Evolutionary conservation across 2,797 vertebrate species (phyloP).

Genomic region (Neostethus bicornis): DNA sequence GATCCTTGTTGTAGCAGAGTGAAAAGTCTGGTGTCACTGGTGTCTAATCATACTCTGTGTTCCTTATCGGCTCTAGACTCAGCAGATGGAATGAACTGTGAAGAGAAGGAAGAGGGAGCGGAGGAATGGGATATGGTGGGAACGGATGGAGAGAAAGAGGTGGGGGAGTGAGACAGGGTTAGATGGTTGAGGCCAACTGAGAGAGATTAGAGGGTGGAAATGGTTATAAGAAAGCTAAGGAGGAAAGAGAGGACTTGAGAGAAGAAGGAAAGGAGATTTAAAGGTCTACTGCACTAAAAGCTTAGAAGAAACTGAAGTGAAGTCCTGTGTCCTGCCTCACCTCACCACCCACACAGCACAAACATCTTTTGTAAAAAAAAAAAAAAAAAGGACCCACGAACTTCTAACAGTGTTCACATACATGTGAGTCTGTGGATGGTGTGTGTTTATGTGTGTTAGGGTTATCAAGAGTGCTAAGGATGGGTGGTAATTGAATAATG

Average conservation of each 20-base stretch:
- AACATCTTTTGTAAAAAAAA: constrained; percentile 56
- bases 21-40: constrained; percentile 68
- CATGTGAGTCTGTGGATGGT: constrained; percentile 11
- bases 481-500: constrained; percentile 82
- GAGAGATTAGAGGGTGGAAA: constrained; percentile 25
- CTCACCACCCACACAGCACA: constrained; percentile 56
- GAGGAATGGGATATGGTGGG: constrained; percentile 12
- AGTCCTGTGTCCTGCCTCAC: constrained; percentile 45
- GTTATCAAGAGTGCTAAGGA: constrained; percentile 72
- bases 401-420: constrained; percentile 24
- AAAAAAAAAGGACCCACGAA: constrained; percentile 37
- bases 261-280: constrained; percentile 63
- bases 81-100: constrained; percentile 51
- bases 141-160: constrained; percentile 16
- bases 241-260: constrained; percentile 15
- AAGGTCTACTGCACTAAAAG: constrained; percentile 76
- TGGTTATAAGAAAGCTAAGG: constrained; percentile 33
- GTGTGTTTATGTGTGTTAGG: constrained; percentile 31
- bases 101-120: constrained; percentile 13
- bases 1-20: constrained; percentile 52
- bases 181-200: constrained; percentile 11
- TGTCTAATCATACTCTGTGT: constrained; percentile 65
- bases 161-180: constrained; percentile 7
- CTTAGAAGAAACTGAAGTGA: constrained; percentile 55
- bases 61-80: constrained; percentile 62